Evolutionary conservation across 2,797 vertebrate genomes (phyloP).

Genomic region (Argyrosomus regius): DNA sequence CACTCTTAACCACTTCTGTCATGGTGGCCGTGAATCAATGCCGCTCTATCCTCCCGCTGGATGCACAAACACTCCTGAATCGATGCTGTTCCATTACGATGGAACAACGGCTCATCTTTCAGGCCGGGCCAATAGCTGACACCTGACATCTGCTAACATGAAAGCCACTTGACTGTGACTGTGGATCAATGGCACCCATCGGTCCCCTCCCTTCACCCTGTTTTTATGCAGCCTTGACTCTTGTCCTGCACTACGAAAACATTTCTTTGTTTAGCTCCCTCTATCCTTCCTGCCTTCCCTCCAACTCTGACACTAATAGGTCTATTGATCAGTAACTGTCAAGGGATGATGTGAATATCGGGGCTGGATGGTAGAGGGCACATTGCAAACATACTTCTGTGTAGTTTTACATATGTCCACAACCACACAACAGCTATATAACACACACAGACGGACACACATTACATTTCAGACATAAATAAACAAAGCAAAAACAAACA

Average conservation of each 20-base stretch:
- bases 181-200: conserved; percentile 71
- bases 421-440: conserved; percentile 25
- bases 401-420: conserved; percentile 39
- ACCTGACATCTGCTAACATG: conserved; percentile 85
- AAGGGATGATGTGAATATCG: conserved; percentile 58
- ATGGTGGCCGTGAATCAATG: conserved; percentile 80
- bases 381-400: conserved; percentile 41
- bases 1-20: conserved; percentile 76
- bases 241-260: conserved; percentile 41
- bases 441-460: conserved; percentile 9
- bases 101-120: conserved; percentile 82
- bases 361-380: conserved; percentile 40
- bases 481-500: conserved; percentile 65
- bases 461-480: conserved; percentile 63
- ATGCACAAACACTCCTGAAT: conserved; percentile 79
- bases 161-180: conserved; percentile 80
- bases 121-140: conserved; percentile 76
- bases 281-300: conserved; percentile 30
- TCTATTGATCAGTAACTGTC: conserved; percentile 71
- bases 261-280: conserved; percentile 62
- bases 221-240: conserved; percentile 65
- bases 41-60: conserved; percentile 66
- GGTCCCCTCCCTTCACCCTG: conserved; percentile 34
- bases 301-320: conserved; percentile 59
- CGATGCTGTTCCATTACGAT: conserved; percentile 81